These are phyloP conservation scores for Brachyrhaphis roseni DNA, from an alignment of 2,797 vertebrate genomes.

Conservation along the genomic window DNA sequence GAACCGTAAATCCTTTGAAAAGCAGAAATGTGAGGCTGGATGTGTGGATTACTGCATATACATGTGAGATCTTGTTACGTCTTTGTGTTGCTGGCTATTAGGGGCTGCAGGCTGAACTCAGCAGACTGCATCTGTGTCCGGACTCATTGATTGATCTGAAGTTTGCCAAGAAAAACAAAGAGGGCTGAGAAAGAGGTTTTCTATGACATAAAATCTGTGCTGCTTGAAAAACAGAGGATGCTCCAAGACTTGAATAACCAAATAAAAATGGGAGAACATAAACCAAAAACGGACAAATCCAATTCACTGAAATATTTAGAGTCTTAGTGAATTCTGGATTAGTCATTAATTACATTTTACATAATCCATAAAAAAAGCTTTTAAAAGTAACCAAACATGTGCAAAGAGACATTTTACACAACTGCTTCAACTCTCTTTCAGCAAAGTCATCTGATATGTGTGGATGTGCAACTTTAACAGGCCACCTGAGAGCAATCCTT, in stretches of 20 bases:
- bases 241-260: conserved; percentile 26
- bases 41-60: not conserved
- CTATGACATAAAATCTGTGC: conserved; percentile 23
- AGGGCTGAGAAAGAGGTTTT: not conserved
- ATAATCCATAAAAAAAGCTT: not conserved
- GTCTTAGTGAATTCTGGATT: conserved; percentile 5
- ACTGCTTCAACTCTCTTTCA: not conserved
- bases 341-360: conserved; percentile 10
- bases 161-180: conserved; percentile 16
- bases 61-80: conserved; percentile 1
- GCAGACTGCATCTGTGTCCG: conserved; percentile 21
- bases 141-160: conserved; percentile 31
- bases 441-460: conserved; percentile 15
- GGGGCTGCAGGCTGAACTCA: conserved; percentile 15
- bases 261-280: not conserved
- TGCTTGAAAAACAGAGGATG: conserved; percentile 18
- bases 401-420: not conserved
- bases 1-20: not conserved
- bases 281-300: conserved; percentile 10
- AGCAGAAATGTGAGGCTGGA: not conserved
- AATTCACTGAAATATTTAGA: not conserved
- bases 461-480: conserved; percentile 4
- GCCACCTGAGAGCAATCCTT: conserved; percentile 12
- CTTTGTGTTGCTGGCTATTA: conserved; percentile 1
- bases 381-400: not conserved